A percentile compares a stretch with the other conserved stretches of the same genome.
These are phyloP conservation scores for Xiphophorus hellerii DNA, from an alignment of 2,113 vertebrate species.

Conservation along the genomic window DNA sequence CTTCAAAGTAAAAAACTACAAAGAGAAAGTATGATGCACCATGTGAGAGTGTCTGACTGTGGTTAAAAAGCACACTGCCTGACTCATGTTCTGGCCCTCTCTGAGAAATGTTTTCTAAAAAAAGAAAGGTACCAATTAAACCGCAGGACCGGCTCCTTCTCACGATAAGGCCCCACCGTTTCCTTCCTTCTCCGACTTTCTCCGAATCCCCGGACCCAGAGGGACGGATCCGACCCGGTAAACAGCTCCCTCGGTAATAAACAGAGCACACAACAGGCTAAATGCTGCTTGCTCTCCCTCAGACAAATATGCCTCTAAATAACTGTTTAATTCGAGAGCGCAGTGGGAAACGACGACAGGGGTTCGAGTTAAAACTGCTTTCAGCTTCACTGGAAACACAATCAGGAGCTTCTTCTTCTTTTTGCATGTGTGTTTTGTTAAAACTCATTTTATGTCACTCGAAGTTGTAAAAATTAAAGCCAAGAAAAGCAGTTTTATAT, in stretches of 20 bases:
- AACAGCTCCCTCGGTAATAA: conserved; percentile 57
- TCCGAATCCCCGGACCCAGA: conserved; percentile 28
- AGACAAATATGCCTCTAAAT: conserved; percentile 41
- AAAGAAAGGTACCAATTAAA: conserved; percentile 77
- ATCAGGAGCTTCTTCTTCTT: background rate
- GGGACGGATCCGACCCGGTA: conserved; percentile 36
- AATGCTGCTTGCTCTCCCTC: conserved; percentile 19
- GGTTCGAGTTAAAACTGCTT: background rate
- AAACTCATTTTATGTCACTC: background rate
- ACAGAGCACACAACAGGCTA: conserved; percentile 36
- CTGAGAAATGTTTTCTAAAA: conserved; percentile 72
- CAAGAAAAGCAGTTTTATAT: conserved; percentile 3
- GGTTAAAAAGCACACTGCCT: conserved; percentile 57
- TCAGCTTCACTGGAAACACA: background rate
- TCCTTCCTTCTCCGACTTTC: conserved; percentile 46
- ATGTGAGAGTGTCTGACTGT: conserved; percentile 57
- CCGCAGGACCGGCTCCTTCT: conserved; percentile 62
- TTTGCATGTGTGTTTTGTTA: no score
- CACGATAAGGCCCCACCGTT: conserved; percentile 49
- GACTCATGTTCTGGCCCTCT: conserved; percentile 70
- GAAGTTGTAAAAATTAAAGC: background rate
- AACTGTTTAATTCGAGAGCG: conserved; percentile 23
- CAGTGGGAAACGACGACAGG: conserved; percentile 11
- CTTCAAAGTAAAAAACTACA: conserved; percentile 74
- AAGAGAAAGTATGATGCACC: conserved; percentile 67